Conservation (phyloP, 2,113 vertebrate species). For the Plecotus auritus region DNA sequence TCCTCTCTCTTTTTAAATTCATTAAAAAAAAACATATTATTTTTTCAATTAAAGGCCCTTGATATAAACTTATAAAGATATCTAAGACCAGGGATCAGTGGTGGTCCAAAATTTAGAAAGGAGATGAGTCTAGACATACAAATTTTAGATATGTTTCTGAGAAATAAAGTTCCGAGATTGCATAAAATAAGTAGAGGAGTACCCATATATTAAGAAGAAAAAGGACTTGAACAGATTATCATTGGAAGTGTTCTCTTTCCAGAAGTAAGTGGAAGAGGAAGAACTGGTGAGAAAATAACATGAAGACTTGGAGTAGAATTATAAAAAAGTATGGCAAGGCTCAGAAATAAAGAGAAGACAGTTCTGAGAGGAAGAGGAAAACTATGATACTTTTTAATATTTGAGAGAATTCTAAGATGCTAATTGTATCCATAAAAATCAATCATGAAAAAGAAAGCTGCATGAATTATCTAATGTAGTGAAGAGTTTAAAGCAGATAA, state of each 20-base stretch:
- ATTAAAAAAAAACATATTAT: no score
- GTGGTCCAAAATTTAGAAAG: background rate
- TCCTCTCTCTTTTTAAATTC: no score
- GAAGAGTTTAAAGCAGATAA: background rate
- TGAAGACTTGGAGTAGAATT: background rate
- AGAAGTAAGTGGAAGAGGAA: background rate
- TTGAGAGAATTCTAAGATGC: background rate
- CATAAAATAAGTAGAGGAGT: background rate
- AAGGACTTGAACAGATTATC: background rate
- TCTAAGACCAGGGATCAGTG: background rate
- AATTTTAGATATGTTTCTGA: background rate
- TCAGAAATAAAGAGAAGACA: background rate
- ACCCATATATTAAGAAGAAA: background rate
- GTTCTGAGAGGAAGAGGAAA: background rate
- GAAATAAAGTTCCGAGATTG: background rate
- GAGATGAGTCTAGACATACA: background rate
- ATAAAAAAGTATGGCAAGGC: background rate
- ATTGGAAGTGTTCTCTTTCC: background rate
- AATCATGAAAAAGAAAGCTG: background rate
- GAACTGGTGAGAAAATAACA: background rate
- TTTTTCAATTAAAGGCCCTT: background rate
- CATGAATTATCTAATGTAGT: background rate
- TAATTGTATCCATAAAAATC: background rate
- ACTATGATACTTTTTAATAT: background rate
- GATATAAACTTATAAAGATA: background rate